Base-by-base conservation (phyloP, 2,888 invertebrate species). In the Eudemis profundana region DNA sequence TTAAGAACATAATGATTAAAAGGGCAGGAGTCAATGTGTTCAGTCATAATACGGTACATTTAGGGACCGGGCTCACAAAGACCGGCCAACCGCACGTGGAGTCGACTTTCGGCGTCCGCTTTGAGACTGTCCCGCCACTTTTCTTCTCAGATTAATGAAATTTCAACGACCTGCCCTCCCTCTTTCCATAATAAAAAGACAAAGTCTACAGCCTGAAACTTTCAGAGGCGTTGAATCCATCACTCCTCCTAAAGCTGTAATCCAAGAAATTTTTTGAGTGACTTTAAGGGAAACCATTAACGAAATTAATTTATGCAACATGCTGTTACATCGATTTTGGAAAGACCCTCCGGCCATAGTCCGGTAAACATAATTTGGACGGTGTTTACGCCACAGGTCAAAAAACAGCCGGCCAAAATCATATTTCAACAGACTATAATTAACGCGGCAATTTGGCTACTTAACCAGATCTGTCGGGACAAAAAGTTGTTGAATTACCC, bases 11-110 rank as follows among this genome's bases (percentile, higher is more conserved):
- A 57, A 77, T 76, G 79, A 81, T 82, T 77, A 78, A 70, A 72
- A 78, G 71, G 81, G 77, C 66, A 72, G 71, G 77, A 82, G 81
- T 82, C 78, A 80, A 79, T 77, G 76, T 78, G 80, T 76, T 70
- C 72, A 70, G 77, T 72, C 72, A 76, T 80, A 83, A 80, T 79
- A 82, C 78, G 77, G 74, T 72, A 69, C 60, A 60, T 74, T 75
- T 76, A 73, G 75, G 74, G 74, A 79, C 74, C 74, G 70, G 72
- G 56, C 70, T 81, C 82, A 71, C 79, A 79, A 76, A 77, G 14
- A 21, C 17, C 14, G 56, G 21, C 8, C 4, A 79, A 85, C 87
- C 86, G 77, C 86, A 85, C 73, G 76, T 74, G 74, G 76, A 74
- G 61, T 70, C 72, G 57, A 61, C 62, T 57, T 46, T 40, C 53